phyloP scores from a whole-genome alignment of 2,797 vertebrate species.

The Melanotaenia trifasciata region DNA sequence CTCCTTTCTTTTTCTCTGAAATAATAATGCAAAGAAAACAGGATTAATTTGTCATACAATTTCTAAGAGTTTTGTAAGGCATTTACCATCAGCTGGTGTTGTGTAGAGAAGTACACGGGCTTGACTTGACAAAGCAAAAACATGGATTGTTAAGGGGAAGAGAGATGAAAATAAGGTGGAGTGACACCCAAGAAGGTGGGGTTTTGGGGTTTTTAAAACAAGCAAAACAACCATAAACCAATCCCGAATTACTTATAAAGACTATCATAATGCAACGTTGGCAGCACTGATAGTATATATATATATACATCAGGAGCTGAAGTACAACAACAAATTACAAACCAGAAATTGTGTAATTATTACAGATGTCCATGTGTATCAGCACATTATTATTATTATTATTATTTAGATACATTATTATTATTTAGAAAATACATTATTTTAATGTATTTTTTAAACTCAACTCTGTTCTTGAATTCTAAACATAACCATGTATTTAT shows the following conservation, averaged over 20 bases:
- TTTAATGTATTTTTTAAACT: not conserved
- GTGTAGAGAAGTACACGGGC: conserved; percentile 1
- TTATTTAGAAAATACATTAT: too few relatives aligned
- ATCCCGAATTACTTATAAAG: conserved; percentile 19
- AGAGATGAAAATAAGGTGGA: conserved; percentile 11
- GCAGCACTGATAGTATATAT: conserved; percentile 1
- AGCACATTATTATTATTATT: too few relatives aligned
- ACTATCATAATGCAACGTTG: conserved; percentile 11
- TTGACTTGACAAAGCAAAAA: conserved; percentile 3
- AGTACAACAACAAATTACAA: conserved; percentile 34
- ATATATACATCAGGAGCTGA: not conserved
- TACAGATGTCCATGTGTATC: too few relatives aligned
- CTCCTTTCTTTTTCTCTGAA: conserved; percentile 82
- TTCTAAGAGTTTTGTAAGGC: conserved; percentile 23
- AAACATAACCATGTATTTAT: not conserved
- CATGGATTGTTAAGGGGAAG: not conserved
- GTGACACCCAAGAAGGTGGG: conserved; percentile 23
- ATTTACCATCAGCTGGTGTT: conserved; percentile 29
- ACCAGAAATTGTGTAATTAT: not conserved
- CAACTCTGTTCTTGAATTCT: not conserved
- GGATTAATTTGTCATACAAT: conserved; percentile 2
- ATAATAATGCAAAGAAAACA: conserved; percentile 44
- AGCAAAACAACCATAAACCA: conserved; percentile 21
- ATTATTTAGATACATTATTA: too few relatives aligned
- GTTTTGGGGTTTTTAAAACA: conserved; percentile 23